These are phyloP conservation scores for Edolisoma coerulescens DNA, from an alignment of 2,113 vertebrate genomes.

Conservation along the genomic window DNA sequence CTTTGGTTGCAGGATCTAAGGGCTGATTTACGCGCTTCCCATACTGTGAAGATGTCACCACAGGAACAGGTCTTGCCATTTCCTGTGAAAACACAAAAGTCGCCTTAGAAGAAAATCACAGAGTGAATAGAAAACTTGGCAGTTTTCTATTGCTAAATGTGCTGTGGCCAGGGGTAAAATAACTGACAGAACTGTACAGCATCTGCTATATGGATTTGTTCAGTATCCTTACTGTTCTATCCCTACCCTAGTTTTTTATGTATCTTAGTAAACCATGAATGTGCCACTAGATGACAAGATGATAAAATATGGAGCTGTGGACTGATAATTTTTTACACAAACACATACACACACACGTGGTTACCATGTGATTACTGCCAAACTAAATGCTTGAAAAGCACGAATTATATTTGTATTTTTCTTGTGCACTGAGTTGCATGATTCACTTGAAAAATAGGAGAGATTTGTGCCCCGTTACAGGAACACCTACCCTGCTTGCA, in stretches of 20 bases:
- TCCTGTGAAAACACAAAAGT: conserved; percentile 55
- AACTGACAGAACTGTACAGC: not conserved
- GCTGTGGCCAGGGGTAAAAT: not conserved
- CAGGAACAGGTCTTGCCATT: conserved; percentile 19
- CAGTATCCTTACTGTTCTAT: not conserved
- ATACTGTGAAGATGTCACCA: conserved; percentile 65
- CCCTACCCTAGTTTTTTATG: not conserved
- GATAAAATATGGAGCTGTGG: not conserved
- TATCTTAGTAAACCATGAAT: not conserved
- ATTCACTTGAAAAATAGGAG: not conserved
- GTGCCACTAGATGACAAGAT: not conserved
- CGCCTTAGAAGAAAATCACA: not conserved
- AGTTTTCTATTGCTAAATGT: not conserved
- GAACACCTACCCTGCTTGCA: not conserved
- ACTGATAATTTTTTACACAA: not conserved
- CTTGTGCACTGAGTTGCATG: not conserved
- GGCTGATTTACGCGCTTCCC: conserved; percentile 51
- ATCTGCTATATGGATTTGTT: not conserved
- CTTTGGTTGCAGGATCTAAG: conserved; percentile 29
- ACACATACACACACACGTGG: not conserved
- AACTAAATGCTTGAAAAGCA: not conserved
- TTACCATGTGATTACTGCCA: not conserved
- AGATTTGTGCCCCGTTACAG: not conserved
- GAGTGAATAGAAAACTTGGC: not conserved
- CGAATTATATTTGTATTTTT: not conserved